These are phyloP conservation scores for Prosapia bicincta DNA, from an alignment of 2,888 invertebrate genomes.

Conservation along the genomic window DNA sequence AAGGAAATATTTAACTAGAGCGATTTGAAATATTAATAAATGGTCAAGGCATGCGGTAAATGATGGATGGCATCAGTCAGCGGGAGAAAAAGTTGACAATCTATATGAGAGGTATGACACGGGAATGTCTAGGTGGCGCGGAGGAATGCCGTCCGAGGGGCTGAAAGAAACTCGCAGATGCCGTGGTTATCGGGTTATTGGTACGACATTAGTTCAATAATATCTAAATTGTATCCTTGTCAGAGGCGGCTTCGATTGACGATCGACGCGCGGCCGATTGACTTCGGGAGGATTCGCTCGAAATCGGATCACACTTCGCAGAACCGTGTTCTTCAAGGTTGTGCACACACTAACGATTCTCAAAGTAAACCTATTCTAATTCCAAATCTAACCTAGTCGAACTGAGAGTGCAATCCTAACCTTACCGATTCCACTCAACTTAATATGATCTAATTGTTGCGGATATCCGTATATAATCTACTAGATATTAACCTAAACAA, in stretches of 20 bases:
- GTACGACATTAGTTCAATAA: neutral
- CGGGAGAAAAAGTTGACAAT: neutral
- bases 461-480: no score
- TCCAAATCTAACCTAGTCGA: no score
- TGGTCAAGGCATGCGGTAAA: neutral
- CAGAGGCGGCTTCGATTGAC: neutral
- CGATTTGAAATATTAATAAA: neutral
- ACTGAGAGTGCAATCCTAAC: no score
- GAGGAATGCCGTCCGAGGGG: neutral
- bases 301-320: no score
- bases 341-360: no score
- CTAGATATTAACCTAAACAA: no score
- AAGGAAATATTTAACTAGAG: neutral
- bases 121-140: neutral
- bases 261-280: neutral
- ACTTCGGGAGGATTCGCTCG: neutral
- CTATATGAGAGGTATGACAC: neutral
- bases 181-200: neutral
- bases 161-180: neutral
- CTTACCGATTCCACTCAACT: no score
- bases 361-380: no score
- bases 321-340: no score
- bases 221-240: neutral
- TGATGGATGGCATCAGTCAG: neutral
- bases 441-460: no score